Conservation (phyloP, 2,797 vertebrate species). For the Tangara arthus region DNA sequence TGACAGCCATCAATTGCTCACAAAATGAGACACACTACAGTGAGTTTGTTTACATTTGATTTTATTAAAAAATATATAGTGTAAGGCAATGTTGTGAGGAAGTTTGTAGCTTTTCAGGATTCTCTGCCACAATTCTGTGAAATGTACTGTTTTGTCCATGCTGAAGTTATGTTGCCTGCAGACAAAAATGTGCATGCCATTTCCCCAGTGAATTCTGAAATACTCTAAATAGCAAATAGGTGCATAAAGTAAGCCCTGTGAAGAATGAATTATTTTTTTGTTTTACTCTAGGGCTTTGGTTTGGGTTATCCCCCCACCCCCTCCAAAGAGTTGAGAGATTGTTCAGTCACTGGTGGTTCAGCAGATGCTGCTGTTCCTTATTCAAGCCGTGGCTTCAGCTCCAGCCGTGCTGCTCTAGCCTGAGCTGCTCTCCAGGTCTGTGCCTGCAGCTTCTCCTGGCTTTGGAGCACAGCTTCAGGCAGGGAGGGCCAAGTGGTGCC, state of each 20-base stretch:
- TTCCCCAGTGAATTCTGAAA: neutral
- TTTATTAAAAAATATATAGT: neutral
- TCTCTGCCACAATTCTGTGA: neutral
- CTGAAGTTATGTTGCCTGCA: neutral
- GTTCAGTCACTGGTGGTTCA: neutral
- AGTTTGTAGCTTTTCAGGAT: neutral
- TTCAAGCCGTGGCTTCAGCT: neutral
- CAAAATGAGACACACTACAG: neutral
- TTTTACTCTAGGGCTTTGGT: neutral
- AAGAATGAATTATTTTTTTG: neutral
- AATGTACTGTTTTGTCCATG: neutral
- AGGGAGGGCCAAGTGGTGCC: neutral
- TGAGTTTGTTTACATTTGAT: neutral
- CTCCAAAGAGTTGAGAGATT: neutral
- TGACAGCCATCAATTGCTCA: neutral
- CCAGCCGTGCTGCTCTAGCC: accelerated
- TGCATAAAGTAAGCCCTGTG: neutral
- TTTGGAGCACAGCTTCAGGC: neutral
- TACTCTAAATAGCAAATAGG: neutral
- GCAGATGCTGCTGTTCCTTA: neutral
- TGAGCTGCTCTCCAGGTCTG: no score
- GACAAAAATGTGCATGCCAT: neutral
- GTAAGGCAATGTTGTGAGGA: neutral
- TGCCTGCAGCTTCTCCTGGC: neutral
- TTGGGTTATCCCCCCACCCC: accelerated